A percentile compares a stretch with the other conserved stretches of the same genome.
Evolutionary conservation across 2,113 vertebrate genomes (phyloP).

Genomic region (Dasyprocta punctata): DNA sequence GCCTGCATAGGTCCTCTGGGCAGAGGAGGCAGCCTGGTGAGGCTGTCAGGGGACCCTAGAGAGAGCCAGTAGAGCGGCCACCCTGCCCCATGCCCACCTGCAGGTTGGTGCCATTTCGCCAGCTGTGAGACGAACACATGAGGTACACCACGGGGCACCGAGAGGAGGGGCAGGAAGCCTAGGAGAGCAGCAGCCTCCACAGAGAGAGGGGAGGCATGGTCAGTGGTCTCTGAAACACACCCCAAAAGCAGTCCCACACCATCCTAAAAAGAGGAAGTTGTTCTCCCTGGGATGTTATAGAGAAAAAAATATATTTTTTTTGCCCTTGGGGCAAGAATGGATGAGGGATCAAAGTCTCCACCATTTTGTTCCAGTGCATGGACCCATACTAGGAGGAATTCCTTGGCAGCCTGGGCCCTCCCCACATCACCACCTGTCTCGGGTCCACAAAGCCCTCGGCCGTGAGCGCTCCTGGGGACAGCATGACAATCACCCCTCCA

Average conservation of each 20-base stretch:
- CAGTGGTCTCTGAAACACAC: background rate
- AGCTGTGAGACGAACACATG: background rate
- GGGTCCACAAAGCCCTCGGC: background rate
- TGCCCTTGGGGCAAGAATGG: background rate
- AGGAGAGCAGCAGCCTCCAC: background rate
- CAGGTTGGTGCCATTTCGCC: background rate
- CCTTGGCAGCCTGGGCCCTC: background rate
- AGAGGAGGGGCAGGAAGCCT: background rate
- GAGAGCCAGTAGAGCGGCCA: too few species aligned
- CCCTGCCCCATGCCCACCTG: accelerated
- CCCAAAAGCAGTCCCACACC: background rate
- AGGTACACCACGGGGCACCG: accelerated
- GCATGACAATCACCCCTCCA: background rate
- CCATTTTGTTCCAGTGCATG: background rate
- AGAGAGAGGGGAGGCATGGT: background rate
- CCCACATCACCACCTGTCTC: background rate
- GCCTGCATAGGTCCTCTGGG: background rate
- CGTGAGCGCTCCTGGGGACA: accelerated
- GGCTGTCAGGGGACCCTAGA: too few species aligned
- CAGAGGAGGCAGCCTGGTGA: background rate
- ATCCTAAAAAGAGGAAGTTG: background rate
- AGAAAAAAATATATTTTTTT: background rate
- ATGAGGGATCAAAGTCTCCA: background rate
- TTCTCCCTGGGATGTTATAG: background rate
- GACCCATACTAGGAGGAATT: background rate